Base-by-base conservation (phyloP, 2,113 vertebrate genomes). In the Thalassarche chlororhynchos region DNA sequence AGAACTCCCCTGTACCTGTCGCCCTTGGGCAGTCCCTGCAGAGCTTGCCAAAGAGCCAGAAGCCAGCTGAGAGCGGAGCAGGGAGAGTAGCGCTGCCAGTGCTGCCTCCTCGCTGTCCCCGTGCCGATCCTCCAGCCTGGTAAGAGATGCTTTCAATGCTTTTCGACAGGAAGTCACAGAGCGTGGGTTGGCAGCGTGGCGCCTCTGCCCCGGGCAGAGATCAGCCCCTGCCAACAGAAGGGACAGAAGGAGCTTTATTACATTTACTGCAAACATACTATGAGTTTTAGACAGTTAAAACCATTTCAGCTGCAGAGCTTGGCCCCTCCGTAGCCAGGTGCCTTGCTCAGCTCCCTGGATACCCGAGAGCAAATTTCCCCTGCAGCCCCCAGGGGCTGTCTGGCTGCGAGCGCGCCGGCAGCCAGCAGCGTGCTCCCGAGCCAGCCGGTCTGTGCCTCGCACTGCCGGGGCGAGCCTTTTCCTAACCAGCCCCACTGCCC, bases 371-470 rank as follows among this genome's bases (percentile, higher is more conserved):
- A 75, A 24, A 87, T n/a, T 72, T 78, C 28, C 26, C 42, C 36
- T 34, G 65, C 69, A 87, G n/a, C 17, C 8, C 25, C 40, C 17
- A 10, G 49, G n/a, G 66, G 11, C 47, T 80, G 24, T 34, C 18
- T 5, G 24, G 40, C 36, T 62, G 13, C 0, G 0, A 66, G 17
- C 4, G 42, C 25, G 14, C 24, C 8, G 8, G 44, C 32, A 82
- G 34, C 12, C 65, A 75, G 42, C 10, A 10, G n/a, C 0, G 1
- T 46, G 47, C 19, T 51, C 13, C 58, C 3, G 5, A 65, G 55
- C 60, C 20, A 5, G 29, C 20, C 8, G 19, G 2, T 46, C 71
- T n/a, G 62, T 62, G 47, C 28, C 58, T 87, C 54, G 10, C 17
- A 51, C 38, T 62, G 21, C 40, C 4, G 1, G 40, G 12, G 21